These are phyloP conservation scores for Gryllus bimaculatus DNA, from an alignment of 1,140 invertebrate species.

Conservation along the genomic window DNA sequence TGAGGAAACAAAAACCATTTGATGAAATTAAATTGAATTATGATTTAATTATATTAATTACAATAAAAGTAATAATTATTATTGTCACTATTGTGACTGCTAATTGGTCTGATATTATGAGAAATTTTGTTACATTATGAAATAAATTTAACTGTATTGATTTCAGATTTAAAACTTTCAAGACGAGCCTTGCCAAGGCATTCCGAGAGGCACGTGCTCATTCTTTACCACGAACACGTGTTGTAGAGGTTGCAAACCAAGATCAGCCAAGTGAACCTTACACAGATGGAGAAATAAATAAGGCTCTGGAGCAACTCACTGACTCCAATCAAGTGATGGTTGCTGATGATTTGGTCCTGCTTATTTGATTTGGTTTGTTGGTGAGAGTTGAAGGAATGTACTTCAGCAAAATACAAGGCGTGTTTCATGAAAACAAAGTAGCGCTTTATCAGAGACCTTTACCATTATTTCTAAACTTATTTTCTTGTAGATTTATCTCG, in stretches of 20 bases:
- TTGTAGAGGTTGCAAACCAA: slow-evolving; percentile 50
- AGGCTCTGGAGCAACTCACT: slow-evolving; percentile 73
- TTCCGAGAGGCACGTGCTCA: slow-evolving; percentile 61
- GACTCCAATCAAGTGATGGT: slow-evolving; percentile 88
- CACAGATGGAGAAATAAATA: slow-evolving; percentile 53
- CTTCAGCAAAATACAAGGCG: neutral
- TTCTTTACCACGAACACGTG: slow-evolving; percentile 47
- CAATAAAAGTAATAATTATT: too few species aligned
- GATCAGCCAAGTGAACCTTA: slow-evolving; percentile 21
- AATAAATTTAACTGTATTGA: neutral
- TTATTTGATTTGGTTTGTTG: slow-evolving; percentile 60
- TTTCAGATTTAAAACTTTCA: slow-evolving; percentile 50
- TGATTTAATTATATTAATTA: too few species aligned
- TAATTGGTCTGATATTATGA: too few species aligned
- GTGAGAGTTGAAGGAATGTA: neutral
- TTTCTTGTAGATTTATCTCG: too few species aligned
- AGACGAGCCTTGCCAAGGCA: slow-evolving; percentile 48
- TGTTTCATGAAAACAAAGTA: neutral
- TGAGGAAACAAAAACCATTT: too few species aligned
- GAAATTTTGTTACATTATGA: too few species aligned
- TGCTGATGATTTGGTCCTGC: slow-evolving; percentile 76
- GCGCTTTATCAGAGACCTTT: neutral
- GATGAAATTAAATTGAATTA: too few species aligned
- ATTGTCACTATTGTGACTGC: too few species aligned
- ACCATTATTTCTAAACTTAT: neutral